Evolutionary conservation across 2,888 invertebrate species (phyloP), one percentile per base, ranked within the genome.

Genomic region (Allacma fusca): DNA sequence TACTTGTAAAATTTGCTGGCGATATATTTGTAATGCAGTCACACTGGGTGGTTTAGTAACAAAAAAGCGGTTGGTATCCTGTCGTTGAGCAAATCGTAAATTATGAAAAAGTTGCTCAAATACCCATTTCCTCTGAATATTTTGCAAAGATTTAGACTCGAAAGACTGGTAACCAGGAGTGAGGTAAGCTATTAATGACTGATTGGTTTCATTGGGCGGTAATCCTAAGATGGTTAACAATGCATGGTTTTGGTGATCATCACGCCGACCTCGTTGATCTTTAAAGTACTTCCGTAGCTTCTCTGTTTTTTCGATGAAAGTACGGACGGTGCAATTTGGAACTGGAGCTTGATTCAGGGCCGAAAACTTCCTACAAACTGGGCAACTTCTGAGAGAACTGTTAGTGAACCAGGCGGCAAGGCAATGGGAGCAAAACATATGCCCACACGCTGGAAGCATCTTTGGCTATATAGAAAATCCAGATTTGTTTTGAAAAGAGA

Each of bases 21-120:
- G 59, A 34, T 57, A 72, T 16, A 24, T 57, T 34, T 59, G 29
- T 21, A 21, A n/a, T 13, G 7, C 13, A 1, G 34, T 72, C 16
- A 28, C 26, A 16, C 2, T 9, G 7, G 34, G 59, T 21, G 72
- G 59, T 72, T 34, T 57, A 19, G 50, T 59, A 7, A 57, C 57
- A 13, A 57, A 21, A 9, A 23, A 59, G n/a, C 50, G 57, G 29
- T 72, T 72, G 19, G 72, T 29, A 2, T 28, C 34, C 34, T 72
- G 72, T 23, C 57, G 59, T 34, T 72, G 59, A 16, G 72, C 72
- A 59, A 72, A 72, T 21, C 59, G 72, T 5, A 72, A 57, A 59
- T 72, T 72, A 16, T 72, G 72, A 72, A 59, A 7, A 2, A 72
- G 62, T 34, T 72, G 72, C 34, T 29, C n/a, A 34, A 72, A 72